A percentile compares a stretch with the other conserved stretches of the same genome.
phyloP scores from a whole-genome alignment of 2,797 vertebrate species.

The Taeniopygia guttata region DNA sequence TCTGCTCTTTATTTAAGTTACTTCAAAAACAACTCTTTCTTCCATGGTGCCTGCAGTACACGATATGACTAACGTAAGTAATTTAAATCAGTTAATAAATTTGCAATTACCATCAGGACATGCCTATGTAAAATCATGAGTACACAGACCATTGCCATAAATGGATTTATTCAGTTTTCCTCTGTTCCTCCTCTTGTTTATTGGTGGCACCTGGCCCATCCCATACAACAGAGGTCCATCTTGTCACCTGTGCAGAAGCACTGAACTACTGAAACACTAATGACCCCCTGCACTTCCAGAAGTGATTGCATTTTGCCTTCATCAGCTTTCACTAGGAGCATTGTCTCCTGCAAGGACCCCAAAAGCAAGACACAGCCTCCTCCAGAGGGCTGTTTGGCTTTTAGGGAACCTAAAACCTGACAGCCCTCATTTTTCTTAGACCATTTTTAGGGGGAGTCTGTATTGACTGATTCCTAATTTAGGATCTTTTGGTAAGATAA shows the following conservation, averaged over 20 bases:
- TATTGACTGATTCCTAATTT: neutral
- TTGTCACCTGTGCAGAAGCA: neutral
- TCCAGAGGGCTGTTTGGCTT: neutral
- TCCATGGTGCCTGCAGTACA: neutral
- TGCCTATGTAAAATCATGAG: neutral
- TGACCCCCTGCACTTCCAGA: neutral
- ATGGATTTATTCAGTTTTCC: neutral
- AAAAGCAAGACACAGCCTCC: neutral
- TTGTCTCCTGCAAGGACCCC: fast-evolving
- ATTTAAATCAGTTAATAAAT: constrained; percentile 14
- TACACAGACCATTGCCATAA: neutral
- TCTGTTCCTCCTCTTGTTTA: neutral
- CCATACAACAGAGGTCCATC: neutral
- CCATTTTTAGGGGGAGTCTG: neutral
- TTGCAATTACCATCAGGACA: neutral
- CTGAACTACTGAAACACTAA: neutral
- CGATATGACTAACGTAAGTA: neutral
- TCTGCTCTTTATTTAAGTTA: constrained; percentile 28
- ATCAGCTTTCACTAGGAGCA: neutral
- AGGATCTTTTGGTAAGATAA: neutral
- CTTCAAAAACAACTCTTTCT: neutral
- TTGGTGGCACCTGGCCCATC: neutral
- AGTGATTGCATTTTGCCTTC: neutral
- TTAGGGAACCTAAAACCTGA: neutral
- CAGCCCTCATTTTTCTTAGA: neutral